Percentiles rank a stretch among this genome's conserved stretches.
Conservation (phyloP, 2,113 vertebrate species). For the Porphyrio hochstetteri region DNA sequence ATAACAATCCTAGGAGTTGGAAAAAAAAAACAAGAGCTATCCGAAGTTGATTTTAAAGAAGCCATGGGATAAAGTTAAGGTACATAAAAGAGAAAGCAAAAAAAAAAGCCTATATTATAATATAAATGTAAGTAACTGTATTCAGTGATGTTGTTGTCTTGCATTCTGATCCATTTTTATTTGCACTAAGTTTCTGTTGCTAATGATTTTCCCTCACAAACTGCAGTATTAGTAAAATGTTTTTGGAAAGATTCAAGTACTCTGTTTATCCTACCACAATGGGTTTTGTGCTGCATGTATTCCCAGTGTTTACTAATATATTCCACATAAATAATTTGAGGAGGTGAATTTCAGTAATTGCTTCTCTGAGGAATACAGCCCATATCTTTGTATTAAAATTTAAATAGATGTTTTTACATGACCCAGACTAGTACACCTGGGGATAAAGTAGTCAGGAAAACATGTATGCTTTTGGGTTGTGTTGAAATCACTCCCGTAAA, state of each 20-base stretch:
- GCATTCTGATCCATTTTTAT: not conserved
- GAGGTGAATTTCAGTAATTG: conserved; percentile 9
- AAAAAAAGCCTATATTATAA: not conserved
- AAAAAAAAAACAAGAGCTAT: not conserved
- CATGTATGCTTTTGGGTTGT: not conserved
- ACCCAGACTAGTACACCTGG: not conserved
- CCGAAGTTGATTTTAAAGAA: not conserved
- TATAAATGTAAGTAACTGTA: not conserved
- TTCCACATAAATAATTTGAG: not conserved
- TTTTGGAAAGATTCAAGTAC: not conserved
- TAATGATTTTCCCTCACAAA: not conserved
- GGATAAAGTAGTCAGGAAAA: not conserved
- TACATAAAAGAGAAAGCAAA: not conserved
- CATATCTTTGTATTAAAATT: conserved; percentile 20
- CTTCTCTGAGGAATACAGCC: conserved; percentile 9
- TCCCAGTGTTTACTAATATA: not conserved
- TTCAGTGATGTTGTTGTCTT: not conserved
- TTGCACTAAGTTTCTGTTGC: not conserved
- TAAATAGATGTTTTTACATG: not conserved
- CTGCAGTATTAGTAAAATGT: not conserved
- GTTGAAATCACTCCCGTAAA: not conserved
- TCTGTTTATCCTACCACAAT: not conserved
- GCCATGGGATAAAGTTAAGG: not conserved
- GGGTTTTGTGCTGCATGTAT: not conserved
- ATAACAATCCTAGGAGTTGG: not conserved